Conservation (phyloP, 2,888 invertebrate genomes). For the Hirtodrosophila trivittata region DNA sequence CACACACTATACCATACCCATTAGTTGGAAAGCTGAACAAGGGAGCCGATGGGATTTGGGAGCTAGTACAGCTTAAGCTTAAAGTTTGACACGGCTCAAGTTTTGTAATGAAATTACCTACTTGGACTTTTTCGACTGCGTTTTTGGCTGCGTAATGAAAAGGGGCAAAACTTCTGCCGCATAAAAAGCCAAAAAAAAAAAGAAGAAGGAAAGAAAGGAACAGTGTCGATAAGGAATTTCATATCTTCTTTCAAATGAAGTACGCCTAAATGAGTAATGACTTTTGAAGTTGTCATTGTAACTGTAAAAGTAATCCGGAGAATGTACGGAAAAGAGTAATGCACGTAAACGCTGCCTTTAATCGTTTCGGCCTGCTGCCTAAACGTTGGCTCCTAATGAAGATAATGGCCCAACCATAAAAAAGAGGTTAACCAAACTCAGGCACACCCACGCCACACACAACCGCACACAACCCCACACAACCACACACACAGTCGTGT, state of each 20-base stretch:
- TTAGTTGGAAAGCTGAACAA: too few relatives aligned
- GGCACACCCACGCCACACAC: constrained; percentile 8
- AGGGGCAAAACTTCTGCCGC: constrained; percentile 59
- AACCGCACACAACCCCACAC: neutral
- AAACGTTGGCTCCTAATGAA: constrained; percentile 72
- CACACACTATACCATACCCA: too few relatives aligned
- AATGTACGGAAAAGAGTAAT: constrained; percentile 45
- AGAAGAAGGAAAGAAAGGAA: constrained; percentile 4
- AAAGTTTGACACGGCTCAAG: constrained; percentile 79
- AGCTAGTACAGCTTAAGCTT: constrained; percentile 59
- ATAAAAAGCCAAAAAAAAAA: constrained; percentile 16
- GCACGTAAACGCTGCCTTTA: constrained; percentile 25
- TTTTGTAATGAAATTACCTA: constrained; percentile 80
- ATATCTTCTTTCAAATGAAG: constrained; percentile 73
- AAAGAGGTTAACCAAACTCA: constrained; percentile 42
- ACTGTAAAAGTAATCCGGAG: constrained; percentile 43
- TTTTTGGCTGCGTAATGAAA: constrained; percentile 51
- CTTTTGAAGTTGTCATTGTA: constrained; percentile 72
- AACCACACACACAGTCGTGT: constrained; percentile 11
- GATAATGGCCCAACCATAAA: constrained; percentile 73
- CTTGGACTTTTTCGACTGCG: constrained; percentile 54
- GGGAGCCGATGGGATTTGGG: neutral
- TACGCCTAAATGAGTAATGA: constrained; percentile 78
- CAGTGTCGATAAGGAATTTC: constrained; percentile 69
- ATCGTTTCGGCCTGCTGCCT: constrained; percentile 21